phyloP scores from a whole-genome alignment of 2,797 vertebrate genomes.

The Pogoniulus pusillus region DNA sequence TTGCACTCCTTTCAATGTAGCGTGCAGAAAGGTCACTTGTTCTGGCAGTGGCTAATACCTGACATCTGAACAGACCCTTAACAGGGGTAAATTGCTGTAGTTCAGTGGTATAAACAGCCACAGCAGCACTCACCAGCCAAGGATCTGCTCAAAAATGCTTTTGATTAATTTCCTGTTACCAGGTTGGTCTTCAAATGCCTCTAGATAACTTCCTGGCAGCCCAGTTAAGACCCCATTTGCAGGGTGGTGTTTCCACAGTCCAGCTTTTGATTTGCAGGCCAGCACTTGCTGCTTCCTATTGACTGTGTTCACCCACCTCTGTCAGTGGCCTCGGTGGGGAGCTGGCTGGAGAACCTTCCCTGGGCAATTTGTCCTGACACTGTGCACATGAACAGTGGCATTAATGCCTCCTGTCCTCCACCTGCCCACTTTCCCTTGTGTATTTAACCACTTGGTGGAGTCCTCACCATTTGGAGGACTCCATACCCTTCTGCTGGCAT shows the following conservation, averaged over 20 bases:
- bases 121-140: background rate
- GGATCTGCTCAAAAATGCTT: background rate
- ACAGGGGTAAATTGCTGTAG: background rate
- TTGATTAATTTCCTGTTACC: slow-evolving; percentile 32
- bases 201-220: slow-evolving; percentile 20
- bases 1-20: background rate
- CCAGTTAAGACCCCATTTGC: background rate
- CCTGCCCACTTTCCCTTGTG: background rate
- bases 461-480: background rate
- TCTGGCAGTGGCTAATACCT: slow-evolving; percentile 18
- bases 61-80: slow-evolving; percentile 43
- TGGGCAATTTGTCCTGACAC: accelerated
- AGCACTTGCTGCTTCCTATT: background rate
- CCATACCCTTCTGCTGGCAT: background rate
- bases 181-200: background rate
- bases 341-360: accelerated
- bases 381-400: accelerated
- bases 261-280: background rate
- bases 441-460: background rate
- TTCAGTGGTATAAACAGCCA: slow-evolving; percentile 17
- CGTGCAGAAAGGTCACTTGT: slow-evolving; percentile 23
- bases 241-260: background rate
- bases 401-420: background rate
- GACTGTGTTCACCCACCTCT: background rate
- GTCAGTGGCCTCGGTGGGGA: accelerated